These are phyloP conservation scores for Hydriomena furcata DNA, from an alignment of 2,888 invertebrate species.

Conservation along the genomic window DNA sequence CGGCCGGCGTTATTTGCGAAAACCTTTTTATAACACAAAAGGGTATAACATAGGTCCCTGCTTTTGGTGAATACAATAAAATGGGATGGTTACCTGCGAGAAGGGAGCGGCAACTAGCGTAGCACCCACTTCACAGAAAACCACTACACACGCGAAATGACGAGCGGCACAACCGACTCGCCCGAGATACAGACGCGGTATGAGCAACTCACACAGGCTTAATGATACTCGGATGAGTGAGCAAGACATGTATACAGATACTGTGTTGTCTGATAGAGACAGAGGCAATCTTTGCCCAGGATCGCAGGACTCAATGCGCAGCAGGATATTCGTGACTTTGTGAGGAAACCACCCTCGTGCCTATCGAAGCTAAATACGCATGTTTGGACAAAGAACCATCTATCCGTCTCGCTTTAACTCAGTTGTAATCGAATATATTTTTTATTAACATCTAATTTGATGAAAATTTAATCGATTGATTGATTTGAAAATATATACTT, in stretches of 20 bases:
- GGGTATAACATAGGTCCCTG: slow-evolving; percentile 29
- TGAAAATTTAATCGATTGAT: too few species aligned
- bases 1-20: slow-evolving; percentile 55
- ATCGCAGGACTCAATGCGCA: slow-evolving; percentile 66
- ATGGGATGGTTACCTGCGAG: slow-evolving; percentile 61
- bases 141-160: slow-evolving; percentile 74
- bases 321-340: slow-evolving; percentile 56
- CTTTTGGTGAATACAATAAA: slow-evolving; percentile 26
- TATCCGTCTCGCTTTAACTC: slow-evolving; percentile 18
- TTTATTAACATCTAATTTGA: too few species aligned
- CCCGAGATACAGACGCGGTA: slow-evolving; percentile 68
- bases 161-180: slow-evolving; percentile 75
- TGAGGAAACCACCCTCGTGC: slow-evolving; percentile 23
- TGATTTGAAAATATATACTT: slow-evolving; percentile 12
- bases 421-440: too few species aligned
- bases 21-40: slow-evolving; percentile 59
- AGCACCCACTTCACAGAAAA: slow-evolving; percentile 68
- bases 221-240: slow-evolving; percentile 65
- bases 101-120: slow-evolving; percentile 54
- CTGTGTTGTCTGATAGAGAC: slow-evolving; percentile 39
- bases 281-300: slow-evolving; percentile 49
- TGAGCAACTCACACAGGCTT: slow-evolving; percentile 66
- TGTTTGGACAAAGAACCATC: slow-evolving; percentile 27
- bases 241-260: slow-evolving; percentile 41
- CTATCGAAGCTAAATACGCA: slow-evolving; percentile 21